phyloP scores from a whole-genome alignment of 2,113 vertebrate genomes.

The Deroptyus accipitrinus region DNA sequence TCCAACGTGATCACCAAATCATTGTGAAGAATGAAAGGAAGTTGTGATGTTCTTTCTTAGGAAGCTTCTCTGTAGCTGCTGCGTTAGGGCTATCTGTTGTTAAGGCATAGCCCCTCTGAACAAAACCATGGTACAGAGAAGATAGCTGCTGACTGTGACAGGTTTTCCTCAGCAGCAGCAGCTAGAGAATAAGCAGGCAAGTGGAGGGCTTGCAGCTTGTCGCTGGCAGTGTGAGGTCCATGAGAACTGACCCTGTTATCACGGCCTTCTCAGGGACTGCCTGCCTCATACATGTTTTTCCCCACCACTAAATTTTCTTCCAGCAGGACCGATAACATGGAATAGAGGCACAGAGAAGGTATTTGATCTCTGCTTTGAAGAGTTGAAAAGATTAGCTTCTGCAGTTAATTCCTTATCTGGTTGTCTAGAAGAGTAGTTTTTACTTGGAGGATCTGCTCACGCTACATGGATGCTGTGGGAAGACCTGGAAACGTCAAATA shows the following conservation, averaged over 20 bases:
- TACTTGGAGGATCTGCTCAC: not conserved
- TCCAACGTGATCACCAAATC: constrained; percentile 20
- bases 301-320: not conserved
- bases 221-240: not conserved
- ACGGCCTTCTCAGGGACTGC: fast-evolving
- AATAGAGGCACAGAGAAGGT: not conserved
- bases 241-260: not conserved
- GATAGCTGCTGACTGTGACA: not conserved
- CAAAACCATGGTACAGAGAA: not conserved
- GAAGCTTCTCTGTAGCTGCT: not conserved
- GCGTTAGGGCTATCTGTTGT: not conserved
- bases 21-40: not conserved
- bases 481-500: not conserved
- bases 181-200: not conserved
- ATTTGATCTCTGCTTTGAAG: not conserved
- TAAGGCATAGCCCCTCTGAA: not conserved
- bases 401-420: not conserved
- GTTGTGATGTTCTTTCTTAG: not conserved
- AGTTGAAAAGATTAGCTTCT: not conserved
- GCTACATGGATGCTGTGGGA: not conserved
- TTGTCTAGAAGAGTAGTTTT: not conserved
- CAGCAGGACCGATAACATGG: too few relatives aligned
- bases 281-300: fast-evolving
- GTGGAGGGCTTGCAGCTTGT: fast-evolving
- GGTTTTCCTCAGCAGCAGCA: not conserved